phyloP scores from a whole-genome alignment of 2,797 vertebrate genomes.

The Sylvia borin region DNA sequence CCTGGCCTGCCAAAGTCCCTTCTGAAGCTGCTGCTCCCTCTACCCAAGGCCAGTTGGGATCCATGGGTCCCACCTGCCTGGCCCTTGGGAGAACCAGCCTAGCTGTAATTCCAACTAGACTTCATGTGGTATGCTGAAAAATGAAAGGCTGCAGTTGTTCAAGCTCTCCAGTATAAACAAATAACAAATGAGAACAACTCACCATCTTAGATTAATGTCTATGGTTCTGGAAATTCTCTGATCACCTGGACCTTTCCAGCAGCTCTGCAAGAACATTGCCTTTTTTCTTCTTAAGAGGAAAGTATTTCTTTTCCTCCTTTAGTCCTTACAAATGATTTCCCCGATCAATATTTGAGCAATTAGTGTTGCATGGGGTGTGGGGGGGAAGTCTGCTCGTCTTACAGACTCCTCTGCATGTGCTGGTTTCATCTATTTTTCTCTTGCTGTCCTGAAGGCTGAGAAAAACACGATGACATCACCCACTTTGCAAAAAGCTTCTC shows the following conservation, averaged over 20 bases:
- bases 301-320: background rate
- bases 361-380: background rate
- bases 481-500: slow-evolving; percentile 54
- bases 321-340: background rate
- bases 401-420: slow-evolving; percentile 56
- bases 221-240: background rate
- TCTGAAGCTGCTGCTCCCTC: background rate
- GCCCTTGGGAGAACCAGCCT: background rate
- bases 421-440: slow-evolving; percentile 57
- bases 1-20: background rate
- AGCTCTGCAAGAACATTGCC: background rate
- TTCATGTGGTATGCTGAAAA: background rate
- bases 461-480: slow-evolving; percentile 60
- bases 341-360: slow-evolving; percentile 41
- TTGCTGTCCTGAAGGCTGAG: slow-evolving; percentile 60
- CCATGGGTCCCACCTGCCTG: background rate
- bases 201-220: background rate
- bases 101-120: background rate
- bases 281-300: background rate
- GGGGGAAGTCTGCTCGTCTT: slow-evolving; percentile 14
- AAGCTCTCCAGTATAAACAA: background rate
- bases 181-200: background rate
- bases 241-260: background rate
- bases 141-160: background rate
- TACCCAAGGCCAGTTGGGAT: no score